These are phyloP conservation scores for Monopterus albus DNA, from an alignment of 2,113 vertebrate species.

Conservation along the genomic window DNA sequence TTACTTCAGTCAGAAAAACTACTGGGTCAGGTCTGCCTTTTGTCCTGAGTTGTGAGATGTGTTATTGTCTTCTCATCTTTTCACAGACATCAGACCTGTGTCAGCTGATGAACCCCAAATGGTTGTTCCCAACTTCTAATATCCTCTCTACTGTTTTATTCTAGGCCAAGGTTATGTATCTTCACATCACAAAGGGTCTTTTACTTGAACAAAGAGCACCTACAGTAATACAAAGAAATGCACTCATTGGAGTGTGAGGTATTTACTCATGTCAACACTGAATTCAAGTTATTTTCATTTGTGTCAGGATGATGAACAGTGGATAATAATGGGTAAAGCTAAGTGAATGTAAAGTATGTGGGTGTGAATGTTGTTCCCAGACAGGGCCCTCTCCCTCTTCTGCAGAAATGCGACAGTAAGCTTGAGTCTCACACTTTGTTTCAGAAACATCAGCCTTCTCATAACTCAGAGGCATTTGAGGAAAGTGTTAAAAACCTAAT, in stretches of 20 bases:
- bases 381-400: not conserved
- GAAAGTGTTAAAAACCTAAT: constrained; percentile 3
- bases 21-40: constrained; percentile 52
- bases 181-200: constrained; percentile 29
- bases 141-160: no score
- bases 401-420: not conserved
- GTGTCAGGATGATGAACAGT: not conserved
- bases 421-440: constrained; percentile 27
- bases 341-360: not conserved
- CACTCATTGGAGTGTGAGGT: no score
- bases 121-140: not conserved
- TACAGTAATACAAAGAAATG: not conserved
- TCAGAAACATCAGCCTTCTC: not conserved
- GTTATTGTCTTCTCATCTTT: constrained; percentile 32
- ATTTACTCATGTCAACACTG: no score
- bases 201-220: constrained; percentile 32
- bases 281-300: not conserved
- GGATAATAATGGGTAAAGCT: constrained; percentile 15
- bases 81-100: not conserved
- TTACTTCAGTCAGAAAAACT: constrained; percentile 58
- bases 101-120: not conserved
- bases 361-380: constrained; percentile 20
- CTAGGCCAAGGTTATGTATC: no score
- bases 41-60: constrained; percentile 30
- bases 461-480: constrained; percentile 13